These are phyloP conservation scores for Hippocampus barbouri DNA, from an alignment of 2,113 vertebrate species.

Conservation along the genomic window DNA sequence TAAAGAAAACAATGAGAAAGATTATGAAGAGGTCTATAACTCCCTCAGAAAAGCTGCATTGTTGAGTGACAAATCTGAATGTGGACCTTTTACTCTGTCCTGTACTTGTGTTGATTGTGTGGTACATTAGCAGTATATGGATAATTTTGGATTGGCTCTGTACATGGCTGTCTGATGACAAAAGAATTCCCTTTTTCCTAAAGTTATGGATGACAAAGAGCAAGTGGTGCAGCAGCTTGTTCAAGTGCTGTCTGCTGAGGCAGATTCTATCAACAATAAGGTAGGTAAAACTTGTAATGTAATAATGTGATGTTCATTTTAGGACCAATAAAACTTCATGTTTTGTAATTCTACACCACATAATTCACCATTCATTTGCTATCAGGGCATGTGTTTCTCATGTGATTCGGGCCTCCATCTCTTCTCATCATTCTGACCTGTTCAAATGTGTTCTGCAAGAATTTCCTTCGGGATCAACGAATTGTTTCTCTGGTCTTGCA, in stretches of 20 bases:
- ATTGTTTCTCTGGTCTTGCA: background rate
- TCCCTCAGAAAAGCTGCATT: too few species aligned
- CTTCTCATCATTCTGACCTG: background rate
- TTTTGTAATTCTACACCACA: background rate
- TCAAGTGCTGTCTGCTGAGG: slow-evolving; percentile 59
- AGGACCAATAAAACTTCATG: background rate
- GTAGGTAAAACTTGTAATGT: slow-evolving; percentile 29
- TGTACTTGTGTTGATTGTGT: too few species aligned
- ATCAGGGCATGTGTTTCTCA: background rate
- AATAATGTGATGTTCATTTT: background rate
- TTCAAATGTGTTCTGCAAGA: background rate
- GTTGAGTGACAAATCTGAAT: too few species aligned
- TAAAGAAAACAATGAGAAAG: too few species aligned
- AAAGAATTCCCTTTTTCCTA: background rate
- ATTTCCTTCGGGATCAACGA: background rate
- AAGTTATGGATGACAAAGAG: slow-evolving; percentile 51
- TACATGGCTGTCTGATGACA: background rate
- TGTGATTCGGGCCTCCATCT: background rate
- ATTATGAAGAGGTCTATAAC: too few species aligned
- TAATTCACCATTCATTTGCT: background rate
- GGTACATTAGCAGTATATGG: background rate
- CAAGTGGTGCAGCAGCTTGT: slow-evolving; percentile 55
- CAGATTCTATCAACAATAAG: slow-evolving; percentile 69
- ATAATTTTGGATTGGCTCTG: background rate
- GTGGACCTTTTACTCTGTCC: too few species aligned